Base-by-base conservation (phyloP, 2,888 invertebrate species). In the Anthoptus insignis region DNA sequence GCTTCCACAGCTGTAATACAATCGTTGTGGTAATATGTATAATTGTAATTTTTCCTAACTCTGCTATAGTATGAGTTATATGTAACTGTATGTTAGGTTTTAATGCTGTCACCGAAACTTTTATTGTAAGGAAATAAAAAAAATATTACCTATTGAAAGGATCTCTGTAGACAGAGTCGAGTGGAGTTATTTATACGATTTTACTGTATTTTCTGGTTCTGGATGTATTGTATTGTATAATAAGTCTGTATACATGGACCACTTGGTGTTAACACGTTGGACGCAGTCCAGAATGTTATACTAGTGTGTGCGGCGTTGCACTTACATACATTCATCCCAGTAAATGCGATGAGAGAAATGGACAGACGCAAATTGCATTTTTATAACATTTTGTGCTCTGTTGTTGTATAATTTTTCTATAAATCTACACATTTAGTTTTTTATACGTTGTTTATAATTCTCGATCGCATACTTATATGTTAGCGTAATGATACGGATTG, bases 21-120 rank as follows among this genome's bases (percentile, higher is more conserved):
- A 24, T 11, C 29, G 60, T 52, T 8, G 60, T 52, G 42, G 50
- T 52, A 59, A 59, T 52, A 61, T 61, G 61, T 63, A 49, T 63
- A 63, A 63, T 63, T 54, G 56, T 63, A 63, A 54, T 56, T 63
- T 61, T 56, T 54, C 61, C 61, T 63, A 63, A 63, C 61, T 63
- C 61, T 49, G 61, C 61, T 61, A 54, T 49, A 49, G 61, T 63
- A 63, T 56, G 54, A 56, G 61, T 63, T 63, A 37, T 32, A 45
- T 54, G 53, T 61, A 60, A 61, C 37, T 61, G 56, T 63, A 63
- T 56, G 56, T 63, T 63, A 63, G 61, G 34, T 63, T 27, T 49
- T 63, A 63, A 63, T 37, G 54, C 54, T 63, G 45, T 61, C 56
- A 56, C 56, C 37, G 61, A 56, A 63, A 49, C 49, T 61, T 47